These are phyloP conservation scores for Aphrocallistes beatrix DNA, from an alignment of 37 sponge, comb jelly and placozoan species.

Conservation along the genomic window DNA sequence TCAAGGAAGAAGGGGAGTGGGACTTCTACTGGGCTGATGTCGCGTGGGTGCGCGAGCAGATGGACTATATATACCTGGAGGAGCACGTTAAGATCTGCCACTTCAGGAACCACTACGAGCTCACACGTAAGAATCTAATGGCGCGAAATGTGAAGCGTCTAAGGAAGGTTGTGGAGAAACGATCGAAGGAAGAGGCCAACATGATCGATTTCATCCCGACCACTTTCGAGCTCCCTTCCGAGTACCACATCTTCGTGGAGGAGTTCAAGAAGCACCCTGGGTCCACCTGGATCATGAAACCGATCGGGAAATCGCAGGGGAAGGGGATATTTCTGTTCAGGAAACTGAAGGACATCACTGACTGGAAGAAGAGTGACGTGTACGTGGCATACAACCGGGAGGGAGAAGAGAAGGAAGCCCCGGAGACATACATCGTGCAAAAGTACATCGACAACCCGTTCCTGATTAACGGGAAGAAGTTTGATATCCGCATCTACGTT, in stretches of 20 bases:
- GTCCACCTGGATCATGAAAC: conserved; percentile 99
- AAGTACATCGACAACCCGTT: conserved; percentile 91
- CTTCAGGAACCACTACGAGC: conserved; percentile 96
- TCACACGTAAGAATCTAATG: conserved; percentile 93
- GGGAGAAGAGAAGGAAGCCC: conserved; percentile 63
- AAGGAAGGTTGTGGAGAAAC: conserved; percentile 64
- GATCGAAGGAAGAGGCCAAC: conserved; percentile 57
- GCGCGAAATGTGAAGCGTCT: conserved; percentile 86
- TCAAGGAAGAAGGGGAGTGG: conserved; percentile 86
- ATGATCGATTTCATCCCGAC: conserved; percentile 94
- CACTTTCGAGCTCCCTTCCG: conserved; percentile 94
- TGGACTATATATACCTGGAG: conserved; percentile 88
- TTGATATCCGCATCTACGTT: conserved; percentile 88
- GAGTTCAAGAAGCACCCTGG: conserved; percentile 89
- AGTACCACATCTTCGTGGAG: conserved; percentile 98
- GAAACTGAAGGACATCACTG: conserved; percentile 94
- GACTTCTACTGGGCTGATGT: conserved; percentile 99
- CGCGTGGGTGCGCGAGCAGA: conserved; percentile 89
- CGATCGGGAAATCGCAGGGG: conserved; percentile 94
- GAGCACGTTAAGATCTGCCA: conserved; percentile 91
- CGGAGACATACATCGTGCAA: conserved; percentile 95
- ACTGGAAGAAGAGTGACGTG: conserved; percentile 78
- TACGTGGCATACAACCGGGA: conserved; percentile 65
- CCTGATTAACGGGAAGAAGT: conserved; percentile 92
- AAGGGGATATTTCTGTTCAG: conserved; percentile 96